Evolutionary conservation across 2,113 vertebrate genomes (phyloP).

Genomic region (Cololabis saira): DNA sequence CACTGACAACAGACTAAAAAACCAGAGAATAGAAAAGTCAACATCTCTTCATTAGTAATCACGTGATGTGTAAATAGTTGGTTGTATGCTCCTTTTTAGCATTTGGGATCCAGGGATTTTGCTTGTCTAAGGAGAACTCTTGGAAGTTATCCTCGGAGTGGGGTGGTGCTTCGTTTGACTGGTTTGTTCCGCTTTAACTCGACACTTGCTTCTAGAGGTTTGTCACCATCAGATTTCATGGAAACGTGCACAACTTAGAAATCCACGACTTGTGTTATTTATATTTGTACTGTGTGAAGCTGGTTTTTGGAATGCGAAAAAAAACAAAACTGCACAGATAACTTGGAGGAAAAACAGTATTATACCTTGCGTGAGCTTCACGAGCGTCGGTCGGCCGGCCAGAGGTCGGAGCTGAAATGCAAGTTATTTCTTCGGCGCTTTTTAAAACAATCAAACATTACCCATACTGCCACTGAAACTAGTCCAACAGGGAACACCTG

Average conservation of each 20-base stretch:
- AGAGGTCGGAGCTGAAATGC: conserved; percentile 13
- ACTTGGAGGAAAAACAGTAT: conserved; percentile 13
- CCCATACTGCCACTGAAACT: background rate
- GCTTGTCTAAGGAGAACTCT: conserved; percentile 54
- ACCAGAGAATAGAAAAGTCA: conserved; percentile 74
- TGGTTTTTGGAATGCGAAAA: conserved; percentile 17
- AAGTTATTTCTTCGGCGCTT: conserved; percentile 16
- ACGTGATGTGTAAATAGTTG: conserved; percentile 92
- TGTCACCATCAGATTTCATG: conserved; percentile 31
- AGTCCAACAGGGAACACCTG: conserved; percentile 16
- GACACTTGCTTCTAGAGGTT: conserved; percentile 43
- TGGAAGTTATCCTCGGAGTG: conserved; percentile 49
- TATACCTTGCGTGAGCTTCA: conserved; percentile 8
- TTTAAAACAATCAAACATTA: background rate
- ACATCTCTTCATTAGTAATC: conserved; percentile 75
- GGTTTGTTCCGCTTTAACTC: conserved; percentile 55
- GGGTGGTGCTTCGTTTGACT: conserved; percentile 45
- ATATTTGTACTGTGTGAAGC: conserved; percentile 39
- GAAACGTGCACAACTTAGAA: conserved; percentile 47
- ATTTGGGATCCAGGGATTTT: conserved; percentile 67
- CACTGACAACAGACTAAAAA: conserved; percentile 88
- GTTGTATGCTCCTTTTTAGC: conserved; percentile 84
- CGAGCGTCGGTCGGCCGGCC: conserved; percentile 8
- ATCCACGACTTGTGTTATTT: conserved; percentile 64
- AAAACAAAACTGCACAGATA: conserved; percentile 14